Conservation (phyloP, 92 coral and sea anemone genomes). For the Palythoa heliodiscus region DNA sequence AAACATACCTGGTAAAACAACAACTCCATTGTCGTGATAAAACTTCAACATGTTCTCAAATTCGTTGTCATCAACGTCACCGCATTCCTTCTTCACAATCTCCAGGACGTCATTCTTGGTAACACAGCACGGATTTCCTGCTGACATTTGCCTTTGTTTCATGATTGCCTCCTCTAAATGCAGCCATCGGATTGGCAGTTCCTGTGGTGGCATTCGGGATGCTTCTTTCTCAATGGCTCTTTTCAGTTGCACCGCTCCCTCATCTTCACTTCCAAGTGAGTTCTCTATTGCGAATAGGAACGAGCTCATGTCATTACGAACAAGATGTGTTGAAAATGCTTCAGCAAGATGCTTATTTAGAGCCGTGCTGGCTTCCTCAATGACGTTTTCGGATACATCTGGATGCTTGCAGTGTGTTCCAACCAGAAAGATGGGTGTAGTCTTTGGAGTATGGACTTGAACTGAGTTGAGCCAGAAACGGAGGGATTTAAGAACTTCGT, state of each 20-base stretch:
- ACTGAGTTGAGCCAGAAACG: conserved; percentile 79
- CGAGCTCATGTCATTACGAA: conserved; percentile 42
- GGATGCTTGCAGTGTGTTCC: conserved; percentile 59
- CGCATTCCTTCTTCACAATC: conserved; percentile 30
- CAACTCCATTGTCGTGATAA: conserved; percentile 74
- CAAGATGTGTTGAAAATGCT: conserved; percentile 66
- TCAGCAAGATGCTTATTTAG: conserved; percentile 32
- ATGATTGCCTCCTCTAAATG: conserved; percentile 72
- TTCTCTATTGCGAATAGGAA: conserved; percentile 68
- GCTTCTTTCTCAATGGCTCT: conserved; percentile 60
- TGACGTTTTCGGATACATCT: conserved; percentile 26
- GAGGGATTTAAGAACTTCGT: conserved; percentile 16
- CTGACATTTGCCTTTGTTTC: conserved; percentile 37
- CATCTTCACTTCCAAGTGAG: conserved; percentile 42
- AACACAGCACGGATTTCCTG: conserved; percentile 45
- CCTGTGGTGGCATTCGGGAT: conserved; percentile 34
- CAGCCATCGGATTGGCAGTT: conserved; percentile 70
- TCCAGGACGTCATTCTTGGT: conserved; percentile 31
- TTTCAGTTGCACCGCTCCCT: conserved; percentile 44
- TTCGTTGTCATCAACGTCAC: conserved; percentile 40
- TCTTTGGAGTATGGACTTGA: conserved; percentile 65
- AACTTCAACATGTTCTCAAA: conserved; percentile 67
- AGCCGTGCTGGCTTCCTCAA: conserved; percentile 30
- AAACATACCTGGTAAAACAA: conserved; percentile 66
- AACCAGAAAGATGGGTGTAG: conserved; percentile 68